Base-by-base conservation (phyloP, 2,888 invertebrate species). In the Cheilosia variabilis region DNA sequence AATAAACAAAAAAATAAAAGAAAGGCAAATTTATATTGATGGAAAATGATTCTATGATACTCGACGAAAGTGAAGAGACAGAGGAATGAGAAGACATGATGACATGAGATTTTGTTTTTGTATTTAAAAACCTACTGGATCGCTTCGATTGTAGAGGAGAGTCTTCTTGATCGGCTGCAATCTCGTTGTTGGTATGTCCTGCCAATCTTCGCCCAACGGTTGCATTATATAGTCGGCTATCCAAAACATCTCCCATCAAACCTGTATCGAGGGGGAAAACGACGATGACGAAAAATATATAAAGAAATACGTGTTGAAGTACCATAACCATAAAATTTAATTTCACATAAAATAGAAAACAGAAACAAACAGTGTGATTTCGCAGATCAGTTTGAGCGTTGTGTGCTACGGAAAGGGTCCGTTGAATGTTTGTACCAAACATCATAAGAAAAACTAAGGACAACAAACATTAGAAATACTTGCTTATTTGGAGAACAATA, bases 111-210 rank as follows among this genome's bases (percentile, higher is more conserved):
- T 50, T 68, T 69, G 34, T 50, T 65, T 65, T 71, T 81, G 75
- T 68, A 45, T 71, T 84, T 87, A 63, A 75, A 84, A 94, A 96
- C 96, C 93, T 96, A 96, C 96, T 96, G 93, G 96, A 96, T 94
- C 96, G 94, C 93, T 96, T 96, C 90, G 95, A 95, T 93, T 96
- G 96, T 90, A 97, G 95, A 90, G 96, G 96, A 91, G 96, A 96
- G 93, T 96, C 95, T 94, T 97, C 97, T 90, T 96, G 73, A 53
- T 86, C 87, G 58, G 87, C 87, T 69, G 80, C 82, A 57, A 78
- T 66, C 34, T 88, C 88, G 65, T 78, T 87, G 69, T 91, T 87
- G 57, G 88, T 78, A 87, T 88, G 68, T 87, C 88, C 90, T 92
- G 93, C 89, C 92, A 93, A 91, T 91, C 93, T 93, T 93, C 90